Evolutionary conservation across 2,113 vertebrate genomes (phyloP).

Genomic region (Indicator maculatus): DNA sequence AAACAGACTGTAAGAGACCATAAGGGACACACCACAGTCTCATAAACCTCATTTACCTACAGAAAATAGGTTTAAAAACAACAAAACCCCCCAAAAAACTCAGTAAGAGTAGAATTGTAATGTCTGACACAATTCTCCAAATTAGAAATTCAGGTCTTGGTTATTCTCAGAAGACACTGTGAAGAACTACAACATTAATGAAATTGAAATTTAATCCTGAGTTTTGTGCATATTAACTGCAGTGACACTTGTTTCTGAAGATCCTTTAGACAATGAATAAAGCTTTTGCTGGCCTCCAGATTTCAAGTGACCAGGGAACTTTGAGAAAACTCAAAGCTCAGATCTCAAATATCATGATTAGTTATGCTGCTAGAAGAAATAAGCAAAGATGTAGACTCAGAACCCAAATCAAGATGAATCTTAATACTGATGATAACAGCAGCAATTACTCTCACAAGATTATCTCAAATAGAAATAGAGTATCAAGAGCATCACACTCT

Average conservation of each 20-base stretch:
- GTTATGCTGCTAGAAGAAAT: not conserved
- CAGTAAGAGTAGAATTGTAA: no score
- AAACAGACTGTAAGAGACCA: no score
- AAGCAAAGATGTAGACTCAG: not conserved
- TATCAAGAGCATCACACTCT: not conserved
- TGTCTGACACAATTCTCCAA: no score
- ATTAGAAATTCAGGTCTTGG: no score
- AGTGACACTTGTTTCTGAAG: not conserved
- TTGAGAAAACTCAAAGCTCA: not conserved
- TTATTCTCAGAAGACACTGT: no score
- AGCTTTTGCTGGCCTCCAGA: not conserved
- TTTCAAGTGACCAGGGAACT: not conserved
- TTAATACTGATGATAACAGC: slow-evolving; percentile 16
- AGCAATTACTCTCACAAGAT: slow-evolving; percentile 45
- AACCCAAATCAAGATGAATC: slow-evolving; percentile 45
- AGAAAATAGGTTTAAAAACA: no score
- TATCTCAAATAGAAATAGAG: not conserved
- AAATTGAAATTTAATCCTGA: not conserved
- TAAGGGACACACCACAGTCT: no score
- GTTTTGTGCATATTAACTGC: not conserved
- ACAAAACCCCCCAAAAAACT: no score
- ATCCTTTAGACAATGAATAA: not conserved
- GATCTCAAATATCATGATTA: not conserved
- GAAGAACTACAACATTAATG: no score
- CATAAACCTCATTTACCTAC: no score